Conservation (phyloP, 2,113 vertebrate species). For the Lamprotornis superbus region DNA sequence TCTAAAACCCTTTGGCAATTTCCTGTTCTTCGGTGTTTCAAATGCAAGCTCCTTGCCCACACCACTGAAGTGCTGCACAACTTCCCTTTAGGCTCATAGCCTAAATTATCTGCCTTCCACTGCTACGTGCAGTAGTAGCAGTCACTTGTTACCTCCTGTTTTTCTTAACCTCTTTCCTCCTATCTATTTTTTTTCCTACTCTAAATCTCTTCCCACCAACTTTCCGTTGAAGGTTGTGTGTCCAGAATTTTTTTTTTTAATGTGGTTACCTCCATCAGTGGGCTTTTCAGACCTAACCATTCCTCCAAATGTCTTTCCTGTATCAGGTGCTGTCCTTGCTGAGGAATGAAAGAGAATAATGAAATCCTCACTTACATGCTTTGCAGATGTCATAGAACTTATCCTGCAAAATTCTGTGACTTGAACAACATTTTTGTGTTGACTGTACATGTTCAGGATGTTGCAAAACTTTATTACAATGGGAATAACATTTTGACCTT, state of each 20-base stretch:
- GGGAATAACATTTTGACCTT: neutral
- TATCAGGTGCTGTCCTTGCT: neutral
- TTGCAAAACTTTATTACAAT: neutral
- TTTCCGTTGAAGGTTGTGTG: neutral
- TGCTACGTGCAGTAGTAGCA: rapidly evolving
- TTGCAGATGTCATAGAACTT: neutral
- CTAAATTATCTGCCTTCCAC: neutral
- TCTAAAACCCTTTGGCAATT: neutral
- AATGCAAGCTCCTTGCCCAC: neutral
- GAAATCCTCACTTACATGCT: neutral
- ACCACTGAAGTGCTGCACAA: neutral
- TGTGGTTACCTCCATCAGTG: neutral
- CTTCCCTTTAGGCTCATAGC: neutral
- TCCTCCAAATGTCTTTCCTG: neutral
- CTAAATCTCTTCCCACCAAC: neutral
- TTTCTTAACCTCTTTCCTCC: neutral
- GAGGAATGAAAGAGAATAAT: neutral
- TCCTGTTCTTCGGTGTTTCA: neutral
- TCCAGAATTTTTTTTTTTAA: neutral
- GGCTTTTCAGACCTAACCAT: neutral
- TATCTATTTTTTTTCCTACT: neutral
- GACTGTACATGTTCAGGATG: neutral
- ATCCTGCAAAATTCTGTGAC: neutral
- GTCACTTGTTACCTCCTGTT: too few relatives aligned
- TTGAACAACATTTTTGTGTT: neutral